Evolutionary conservation across 2,113 vertebrate species (phyloP), one percentile per base, ranked within the genome.

Genomic region (Hydrolagus affinis): DNA sequence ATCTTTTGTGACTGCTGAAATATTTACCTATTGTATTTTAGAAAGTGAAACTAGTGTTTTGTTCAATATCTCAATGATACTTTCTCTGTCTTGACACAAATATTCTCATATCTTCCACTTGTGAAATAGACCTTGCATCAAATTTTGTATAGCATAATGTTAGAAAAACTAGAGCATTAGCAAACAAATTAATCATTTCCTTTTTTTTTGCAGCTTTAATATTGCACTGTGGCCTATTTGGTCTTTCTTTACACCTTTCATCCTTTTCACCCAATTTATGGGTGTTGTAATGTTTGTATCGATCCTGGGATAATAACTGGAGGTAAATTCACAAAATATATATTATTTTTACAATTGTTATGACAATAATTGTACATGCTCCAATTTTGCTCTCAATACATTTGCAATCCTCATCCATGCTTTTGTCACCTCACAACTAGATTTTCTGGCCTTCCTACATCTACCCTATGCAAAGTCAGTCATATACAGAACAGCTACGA

Each of bases 241-340:
- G 97, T 97, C 97, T 0, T 95, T 98, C 89, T 91, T 98, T 88
- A 99, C 98, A 2, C 97, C 97, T 0, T 60, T 97, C 71, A 89
- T 98, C 88, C 92, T 99, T 76, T 98, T 98, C 88, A 93, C 95
- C 70, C 98, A 99, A 91, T 99, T 99, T 85, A 99, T 99, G 97
- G 97, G 97, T 28, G 88, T 97, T 2, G 93, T 97, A 70, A 99
- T 99, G 97, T 87, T 98, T 85, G 93, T 99, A 88, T 98, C 96
- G 1, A 90, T 99, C 57, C 92, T 98, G 14, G 96, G 96, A 80
- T 99, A 88, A 95, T 3, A 44, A 3, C 23, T 17, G 56, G 77
- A 90, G 94, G 95, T 96, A 93, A 90, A 86, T 3, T 74, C 23
- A 74, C 3, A 73, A 30, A 57, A 66, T 62, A 19, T 85, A 72